Conservation (phyloP, 2,113 vertebrate species). For the Podocnemis expansa region DNA sequence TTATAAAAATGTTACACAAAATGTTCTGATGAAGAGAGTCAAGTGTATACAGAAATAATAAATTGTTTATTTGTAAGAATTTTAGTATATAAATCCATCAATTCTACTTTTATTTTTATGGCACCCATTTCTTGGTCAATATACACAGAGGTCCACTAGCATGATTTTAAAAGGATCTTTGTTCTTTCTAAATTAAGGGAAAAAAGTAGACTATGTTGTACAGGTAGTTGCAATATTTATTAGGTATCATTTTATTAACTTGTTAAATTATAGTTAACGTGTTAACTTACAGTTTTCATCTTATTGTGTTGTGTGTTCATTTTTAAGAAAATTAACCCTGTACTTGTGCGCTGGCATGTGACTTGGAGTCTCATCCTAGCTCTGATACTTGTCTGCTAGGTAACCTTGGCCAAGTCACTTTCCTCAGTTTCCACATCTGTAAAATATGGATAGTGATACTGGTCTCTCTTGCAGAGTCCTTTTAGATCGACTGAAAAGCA, state of each 20-base stretch:
- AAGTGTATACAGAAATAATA: background rate
- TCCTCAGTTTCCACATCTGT: background rate
- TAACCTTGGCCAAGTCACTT: background rate
- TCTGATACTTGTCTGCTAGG: background rate
- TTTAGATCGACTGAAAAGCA: background rate
- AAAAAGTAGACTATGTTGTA: background rate
- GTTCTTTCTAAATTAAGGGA: background rate
- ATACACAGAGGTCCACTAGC: background rate
- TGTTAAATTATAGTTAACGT: too few relatives aligned
- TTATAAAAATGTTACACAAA: background rate
- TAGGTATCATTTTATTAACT: accelerated
- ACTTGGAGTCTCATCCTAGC: background rate
- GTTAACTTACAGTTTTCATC: background rate
- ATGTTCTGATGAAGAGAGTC: background rate
- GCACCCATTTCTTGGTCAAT: background rate
- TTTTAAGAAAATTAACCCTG: background rate
- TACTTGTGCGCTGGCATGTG: background rate
- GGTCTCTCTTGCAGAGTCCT: background rate
- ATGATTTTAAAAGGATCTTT: background rate
- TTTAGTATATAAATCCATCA: background rate
- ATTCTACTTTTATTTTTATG: background rate
- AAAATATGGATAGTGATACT: background rate
- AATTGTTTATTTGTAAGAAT: background rate
- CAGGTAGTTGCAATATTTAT: background rate
- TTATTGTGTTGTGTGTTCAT: background rate